Evolutionary conservation across 2,888 invertebrate species (phyloP), one percentile per base, ranked within the genome.

Genomic region (Epirrita christyi): DNA sequence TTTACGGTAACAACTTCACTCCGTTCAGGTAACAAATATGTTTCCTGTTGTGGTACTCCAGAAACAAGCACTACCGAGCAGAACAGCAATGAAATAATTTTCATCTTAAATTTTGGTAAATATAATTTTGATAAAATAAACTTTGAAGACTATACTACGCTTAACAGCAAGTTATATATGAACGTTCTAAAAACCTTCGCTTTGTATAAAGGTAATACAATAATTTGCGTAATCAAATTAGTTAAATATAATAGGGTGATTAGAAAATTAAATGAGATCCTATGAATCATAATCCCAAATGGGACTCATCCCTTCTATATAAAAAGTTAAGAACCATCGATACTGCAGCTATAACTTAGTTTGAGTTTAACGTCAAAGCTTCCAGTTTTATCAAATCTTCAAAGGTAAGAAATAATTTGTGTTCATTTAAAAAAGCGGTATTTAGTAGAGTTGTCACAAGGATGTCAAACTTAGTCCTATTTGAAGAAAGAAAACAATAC

Each of bases 1-100:
- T 41, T 59, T 5, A 57, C 32, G 32, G 32, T 9, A 8, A 52
- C 21, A 14, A 41, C 44, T 28, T 61, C 55, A 44, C 36, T 63
- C 48, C 41, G 71, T 50, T 75, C 72, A 13, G 73, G 73, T 5
- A 66, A 40, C 10, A 68, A 46, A 48, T 60, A 69, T 4, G 61
- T 50, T 9, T 60, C 58, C 32, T 71, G 64, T 11, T 60, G 49
- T 5, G 59, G 47, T 38, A 52, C 46, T n/a, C 32, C 49, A 9
- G 57, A 51, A 29, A 56, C 38, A 27, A 63, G 10, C 14, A 48
- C 42, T 7, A 40, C 29, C 0, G 49, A 55, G 38, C 52, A 61
- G 27, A 61, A 47, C 11, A 54, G 29, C 13, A 61, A 28, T 36
- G 47, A 27, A 34, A 43, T 29, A 10, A 55, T 27, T 32, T 46